Base-by-base conservation (phyloP, 2,797 vertebrate genomes). In the Gambusia yucatana region DNA sequence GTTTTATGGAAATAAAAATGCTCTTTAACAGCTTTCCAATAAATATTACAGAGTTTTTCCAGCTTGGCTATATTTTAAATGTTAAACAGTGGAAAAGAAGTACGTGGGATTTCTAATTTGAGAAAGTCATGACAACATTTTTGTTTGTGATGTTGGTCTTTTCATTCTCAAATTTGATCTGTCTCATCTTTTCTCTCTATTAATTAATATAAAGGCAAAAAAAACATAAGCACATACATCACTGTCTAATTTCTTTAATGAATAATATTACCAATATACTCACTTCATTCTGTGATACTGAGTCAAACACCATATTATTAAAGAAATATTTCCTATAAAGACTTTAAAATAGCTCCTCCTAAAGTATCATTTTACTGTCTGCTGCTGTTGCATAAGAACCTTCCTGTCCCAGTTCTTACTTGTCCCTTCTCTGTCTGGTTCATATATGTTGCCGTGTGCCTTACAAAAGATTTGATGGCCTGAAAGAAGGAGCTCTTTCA, bases 391-490 rank as follows among this genome's bases (percentile, higher is more conserved):
- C 30, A 75, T 79, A 63, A 75, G 74, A 55, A 59, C 73, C 3
- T 39, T 72, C 65, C 65, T 75, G 50, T 84, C 74, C 43, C 50
- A 76, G 41, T 28, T 82, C 41, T 44, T 72, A n/a, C 13, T 55
- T 48, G 28, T 72, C 73, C 33, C 4, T 71, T 80, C 14, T 74
- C 59, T 52, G 48, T 43, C n/a, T 76, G 79, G 1, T 73, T 77
- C 39, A 7, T 76, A 39, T 79, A 41, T 75, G 55, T 74, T 48
- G 17, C 77, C 30, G 65, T 48, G 8, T 73, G 70, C 72, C 57
- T 75, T 33, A 69, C 70, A 72, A 69, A 65, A 79, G 39, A 80
- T 77, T 65, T 84, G 57, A 83, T 79, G 74, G 71, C 33, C 3
- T 52, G 48, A 61, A 67, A 67, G 4, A 44, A 61, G 67, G 44